These are phyloP conservation scores for Sebastes variabilis DNA, from an alignment of 2,797 vertebrate species.

Conservation along the genomic window DNA sequence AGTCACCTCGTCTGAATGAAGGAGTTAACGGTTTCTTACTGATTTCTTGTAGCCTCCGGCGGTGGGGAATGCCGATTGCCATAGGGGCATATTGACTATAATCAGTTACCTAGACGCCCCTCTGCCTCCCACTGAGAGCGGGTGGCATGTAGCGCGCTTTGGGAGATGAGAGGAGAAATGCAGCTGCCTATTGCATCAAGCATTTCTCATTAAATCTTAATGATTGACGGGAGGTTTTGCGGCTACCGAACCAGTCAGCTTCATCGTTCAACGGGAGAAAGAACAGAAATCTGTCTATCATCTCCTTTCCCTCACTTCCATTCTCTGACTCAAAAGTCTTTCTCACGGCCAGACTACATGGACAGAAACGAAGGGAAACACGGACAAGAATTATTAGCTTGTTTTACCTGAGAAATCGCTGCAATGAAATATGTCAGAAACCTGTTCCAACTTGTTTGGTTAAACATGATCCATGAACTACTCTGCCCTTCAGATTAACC, in stretches of 20 bases:
- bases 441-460: background rate
- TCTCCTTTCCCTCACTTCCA: conserved; percentile 28
- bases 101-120: conserved; percentile 40
- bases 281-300: conserved; percentile 35
- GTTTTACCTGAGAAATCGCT: background rate
- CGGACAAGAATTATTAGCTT: background rate
- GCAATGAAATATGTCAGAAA: background rate
- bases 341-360: conserved; percentile 2
- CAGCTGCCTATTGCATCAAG: conserved; percentile 17
- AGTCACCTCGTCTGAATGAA: conserved; percentile 45
- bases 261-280: background rate
- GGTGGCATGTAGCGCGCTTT: conserved; percentile 34
- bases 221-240: conserved; percentile 15
- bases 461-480: background rate
- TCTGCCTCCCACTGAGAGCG: conserved; percentile 24
- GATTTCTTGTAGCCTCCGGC: conserved; percentile 53
- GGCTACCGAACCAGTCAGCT: background rate
- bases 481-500: background rate
- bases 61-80: conserved; percentile 57
- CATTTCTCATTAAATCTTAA: conserved; percentile 18
- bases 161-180: conserved; percentile 37
- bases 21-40: conserved; percentile 35
- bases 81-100: conserved; percentile 67
- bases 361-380: background rate
- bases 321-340: conserved; percentile 10